Conservation (phyloP, 2,797 vertebrate species). For the Galagoides demidoff region DNA sequence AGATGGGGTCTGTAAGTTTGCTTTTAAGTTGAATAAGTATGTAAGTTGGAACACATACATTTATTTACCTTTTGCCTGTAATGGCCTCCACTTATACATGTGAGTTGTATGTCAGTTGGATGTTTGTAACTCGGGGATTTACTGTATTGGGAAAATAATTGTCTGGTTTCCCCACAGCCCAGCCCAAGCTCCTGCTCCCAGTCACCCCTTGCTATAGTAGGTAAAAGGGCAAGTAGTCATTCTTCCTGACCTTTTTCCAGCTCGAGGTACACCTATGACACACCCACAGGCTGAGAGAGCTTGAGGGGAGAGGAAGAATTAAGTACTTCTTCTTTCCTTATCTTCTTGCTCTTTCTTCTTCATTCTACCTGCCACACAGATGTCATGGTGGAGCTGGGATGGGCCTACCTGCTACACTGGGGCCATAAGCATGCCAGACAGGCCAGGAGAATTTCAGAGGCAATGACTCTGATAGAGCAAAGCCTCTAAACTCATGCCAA, state of each 20-base stretch:
- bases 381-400: background rate
- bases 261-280: too few relatives aligned
- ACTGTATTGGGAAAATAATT: too few relatives aligned
- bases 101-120: too few relatives aligned
- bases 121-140: too few relatives aligned
- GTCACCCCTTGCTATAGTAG: background rate
- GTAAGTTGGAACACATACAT: too few relatives aligned
- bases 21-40: too few relatives aligned
- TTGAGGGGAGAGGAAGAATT: background rate
- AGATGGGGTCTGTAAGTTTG: too few relatives aligned
- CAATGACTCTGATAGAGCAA: background rate
- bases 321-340: background rate
- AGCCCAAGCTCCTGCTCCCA: fast-evolving
- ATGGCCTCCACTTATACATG: too few relatives aligned
- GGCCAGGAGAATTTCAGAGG: background rate
- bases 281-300: background rate
- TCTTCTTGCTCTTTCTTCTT: background rate
- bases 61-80: too few relatives aligned
- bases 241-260: background rate
- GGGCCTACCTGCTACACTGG: background rate
- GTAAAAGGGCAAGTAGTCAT: fast-evolving
- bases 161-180: background rate
- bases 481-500: background rate
- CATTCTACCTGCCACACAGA: too few relatives aligned
- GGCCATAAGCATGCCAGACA: background rate